Base-by-base conservation (phyloP, 2,113 vertebrate species). In the Enhydra lutris region DNA sequence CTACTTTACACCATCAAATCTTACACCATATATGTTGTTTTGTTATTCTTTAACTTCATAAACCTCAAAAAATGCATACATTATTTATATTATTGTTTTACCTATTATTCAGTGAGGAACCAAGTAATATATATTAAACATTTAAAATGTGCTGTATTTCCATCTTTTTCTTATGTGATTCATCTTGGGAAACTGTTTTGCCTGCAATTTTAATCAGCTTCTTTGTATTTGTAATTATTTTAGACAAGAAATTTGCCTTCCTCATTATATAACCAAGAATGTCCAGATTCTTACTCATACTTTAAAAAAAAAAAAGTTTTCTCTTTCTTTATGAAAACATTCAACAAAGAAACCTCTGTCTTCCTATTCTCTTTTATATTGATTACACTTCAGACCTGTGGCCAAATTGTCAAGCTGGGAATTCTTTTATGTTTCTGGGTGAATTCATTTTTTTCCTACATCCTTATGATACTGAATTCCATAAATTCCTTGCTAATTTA, bases 341-440 rank as follows among this genome's bases (percentile, higher is more conserved):
- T 79, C n/a, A 93, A 39, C 42, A 84, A 69, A 61, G 69, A 95
- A 31, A 2, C 12, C 55, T 3, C 0, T 89, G 17, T 10, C 69
- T 95, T 93, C 36, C 26, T 84, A n/a, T 95, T 92, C 42, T 96
- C 47, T 15, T 78, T 45, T 93, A 74, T 88, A 82, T 24, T n/a
- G 42, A 81, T 63, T 92, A 36, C 0, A 31, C 42, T 61, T 95
- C 42, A 84, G 23, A 20, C 13, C 21, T 79, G 29, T 89, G n/a
- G 29, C 3, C 39, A 79, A 84, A 78, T 31, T 17, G 23, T 78
- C 69, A 61, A 71, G 61, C 59, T 79, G 50, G 2, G 7, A 78
- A 79, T 79, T 89, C 65, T 89, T 92, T 92, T 71, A 42, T 50
- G 31, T 74, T 79, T 63, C 39, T 92, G 42, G 6, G n/a, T 89